phyloP scores from a whole-genome alignment of 35 echinoderm and acorn worm genomes.

The Lytechinus variegatus region DNA sequence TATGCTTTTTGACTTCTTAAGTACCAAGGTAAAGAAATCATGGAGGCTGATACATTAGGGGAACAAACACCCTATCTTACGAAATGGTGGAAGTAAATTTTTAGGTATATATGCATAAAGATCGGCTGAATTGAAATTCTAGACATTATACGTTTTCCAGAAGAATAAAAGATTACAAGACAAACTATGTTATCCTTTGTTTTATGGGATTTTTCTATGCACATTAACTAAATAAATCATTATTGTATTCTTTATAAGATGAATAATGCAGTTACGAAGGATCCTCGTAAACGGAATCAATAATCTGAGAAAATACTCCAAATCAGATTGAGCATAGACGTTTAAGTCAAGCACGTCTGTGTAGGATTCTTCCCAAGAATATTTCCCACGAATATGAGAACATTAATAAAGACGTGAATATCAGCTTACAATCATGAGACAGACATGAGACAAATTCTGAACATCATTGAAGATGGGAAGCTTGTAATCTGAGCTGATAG shows the following conservation, averaged over 20 bases:
- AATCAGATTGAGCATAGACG: background rate
- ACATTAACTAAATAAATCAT: too few relatives aligned
- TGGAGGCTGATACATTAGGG: background rate
- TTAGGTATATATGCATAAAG: too few relatives aligned
- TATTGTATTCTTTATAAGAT: too few relatives aligned
- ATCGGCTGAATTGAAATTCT: too few relatives aligned
- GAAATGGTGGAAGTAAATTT: too few relatives aligned
- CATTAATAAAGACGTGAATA: background rate
- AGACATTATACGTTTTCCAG: too few relatives aligned
- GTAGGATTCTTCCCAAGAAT: background rate
- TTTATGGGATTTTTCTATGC: too few relatives aligned
- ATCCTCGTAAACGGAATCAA: too few relatives aligned
- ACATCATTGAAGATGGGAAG: background rate
- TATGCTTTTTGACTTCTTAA: background rate
- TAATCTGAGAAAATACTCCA: background rate
- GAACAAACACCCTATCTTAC: background rate
- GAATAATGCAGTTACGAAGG: too few relatives aligned
- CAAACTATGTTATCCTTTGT: too few relatives aligned
- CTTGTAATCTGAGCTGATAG: slow-evolving; percentile 17
- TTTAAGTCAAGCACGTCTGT: background rate
- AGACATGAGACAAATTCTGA: background rate
- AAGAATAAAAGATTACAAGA: too few relatives aligned
- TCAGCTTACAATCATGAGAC: background rate
- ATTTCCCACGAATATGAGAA: background rate
- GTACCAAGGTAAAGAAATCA: background rate